These are phyloP conservation scores for Macropus fuliginosus DNA, from an alignment of 2,797 vertebrate species.

Conservation along the genomic window DNA sequence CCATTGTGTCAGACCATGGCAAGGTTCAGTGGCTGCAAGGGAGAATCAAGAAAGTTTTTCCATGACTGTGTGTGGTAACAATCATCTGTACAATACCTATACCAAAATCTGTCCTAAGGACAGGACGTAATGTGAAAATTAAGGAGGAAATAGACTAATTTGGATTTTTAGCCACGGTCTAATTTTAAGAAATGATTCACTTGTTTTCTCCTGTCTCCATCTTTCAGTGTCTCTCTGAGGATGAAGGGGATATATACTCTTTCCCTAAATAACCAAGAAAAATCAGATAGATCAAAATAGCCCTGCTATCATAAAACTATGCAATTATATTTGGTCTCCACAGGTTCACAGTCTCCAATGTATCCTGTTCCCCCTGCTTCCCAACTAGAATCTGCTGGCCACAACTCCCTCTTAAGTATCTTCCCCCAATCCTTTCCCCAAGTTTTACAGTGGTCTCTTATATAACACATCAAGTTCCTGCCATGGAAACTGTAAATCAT, in stretches of 20 bases:
- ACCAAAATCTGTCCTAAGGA: not conserved
- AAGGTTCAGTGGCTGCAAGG: not conserved
- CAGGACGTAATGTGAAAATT: accelerated
- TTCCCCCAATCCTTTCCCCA: not conserved
- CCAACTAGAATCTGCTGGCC: not conserved
- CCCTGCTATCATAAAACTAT: not conserved
- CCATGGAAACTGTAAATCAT: not conserved
- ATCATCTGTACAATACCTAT: not conserved
- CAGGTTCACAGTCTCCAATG: not conserved
- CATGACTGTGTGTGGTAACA: not conserved
- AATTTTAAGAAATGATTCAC: not conserved
- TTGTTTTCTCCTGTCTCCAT: not conserved
- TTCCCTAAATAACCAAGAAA: not conserved
- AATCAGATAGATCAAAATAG: not conserved
- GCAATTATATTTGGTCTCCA: not conserved
- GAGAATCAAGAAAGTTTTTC: not conserved
- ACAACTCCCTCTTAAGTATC: not conserved
- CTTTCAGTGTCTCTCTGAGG: conserved; percentile 14
- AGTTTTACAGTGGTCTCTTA: not conserved
- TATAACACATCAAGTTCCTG: not conserved
- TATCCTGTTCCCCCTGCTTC: not conserved
- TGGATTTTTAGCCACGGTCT: not conserved
- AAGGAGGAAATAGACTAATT: not conserved
- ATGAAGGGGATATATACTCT: not conserved
- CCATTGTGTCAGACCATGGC: not conserved